Base-by-base conservation (phyloP, 2,797 vertebrate genomes). In the Pogoniulus pusillus region DNA sequence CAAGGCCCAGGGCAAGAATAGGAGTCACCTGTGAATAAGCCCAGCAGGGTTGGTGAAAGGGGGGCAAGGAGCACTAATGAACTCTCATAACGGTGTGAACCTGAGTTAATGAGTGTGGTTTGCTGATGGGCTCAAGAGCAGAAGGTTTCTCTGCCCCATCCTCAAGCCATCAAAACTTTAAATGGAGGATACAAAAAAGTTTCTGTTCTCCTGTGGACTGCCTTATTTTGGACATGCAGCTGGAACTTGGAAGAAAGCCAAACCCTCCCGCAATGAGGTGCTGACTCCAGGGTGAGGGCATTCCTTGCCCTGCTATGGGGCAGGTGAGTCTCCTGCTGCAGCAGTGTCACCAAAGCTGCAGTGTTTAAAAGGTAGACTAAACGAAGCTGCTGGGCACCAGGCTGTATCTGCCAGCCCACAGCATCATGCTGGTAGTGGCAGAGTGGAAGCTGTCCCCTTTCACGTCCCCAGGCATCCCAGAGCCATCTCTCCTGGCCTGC, bases 51-150 rank as follows among this genome's bases (percentile, higher is more conserved):
- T 69, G 51, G 68, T 68, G 51, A 54, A 64, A 16, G 8, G 41
- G 76, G 76, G 18, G 27, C 39, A 16, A 22, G 55, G 65, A 75
- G 81, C 68, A 57, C 39, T 53, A 82, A 45, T 0, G 54, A 79
- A 15, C 55, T 13, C 53, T 89, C 60, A 3, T 82, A 65, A 45
- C 0, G 29, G 51, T 7, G 0, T 5, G 0, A 22, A 39, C 12
- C 6, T 4, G 60, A 45, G 20, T 37, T 85, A 83, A 81, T 4
- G 65, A 91, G 80, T 1, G 35, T 9, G 90, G 9, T 37, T 63
- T 30, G 72, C n/a, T 10, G 72, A 58, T 2, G 47, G 47, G 47
- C 23, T 49, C 47, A 24, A 49, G 23, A 24, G 47, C 23, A 24
- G 47, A 49, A 47, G 24, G 6, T 26, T 64, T 18, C 58, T 68